phyloP scores from a whole-genome alignment of 2,797 vertebrate genomes.

The Myripristis murdjan region DNA sequence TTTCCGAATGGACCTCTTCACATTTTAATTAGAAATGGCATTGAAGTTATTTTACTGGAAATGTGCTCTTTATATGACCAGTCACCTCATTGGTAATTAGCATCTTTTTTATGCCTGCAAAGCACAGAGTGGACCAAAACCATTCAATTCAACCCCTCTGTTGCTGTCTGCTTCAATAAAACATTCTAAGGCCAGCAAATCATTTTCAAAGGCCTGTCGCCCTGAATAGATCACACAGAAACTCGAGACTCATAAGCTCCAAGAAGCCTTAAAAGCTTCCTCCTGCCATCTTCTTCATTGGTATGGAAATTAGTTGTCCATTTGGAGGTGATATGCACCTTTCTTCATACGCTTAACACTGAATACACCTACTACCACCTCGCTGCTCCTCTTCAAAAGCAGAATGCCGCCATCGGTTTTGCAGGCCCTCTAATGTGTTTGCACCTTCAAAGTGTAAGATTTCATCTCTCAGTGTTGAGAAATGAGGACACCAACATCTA shows the following conservation, averaged over 20 bases:
- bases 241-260: not conserved
- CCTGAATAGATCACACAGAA: not conserved
- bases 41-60: not conserved
- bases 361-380: not conserved
- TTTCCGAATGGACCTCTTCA: not conserved
- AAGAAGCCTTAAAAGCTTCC: not conserved
- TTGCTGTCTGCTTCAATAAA: no score
- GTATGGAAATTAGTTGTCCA: slow-evolving; percentile 2
- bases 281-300: not conserved
- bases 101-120: not conserved
- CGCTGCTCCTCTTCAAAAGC: not conserved
- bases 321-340: not conserved
- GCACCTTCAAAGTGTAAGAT: not conserved
- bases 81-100: not conserved
- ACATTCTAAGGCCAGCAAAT: no score
- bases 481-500: no score
- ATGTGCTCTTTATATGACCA: not conserved
- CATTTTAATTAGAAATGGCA: not conserved
- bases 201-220: not conserved
- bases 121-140: no score
- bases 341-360: not conserved
- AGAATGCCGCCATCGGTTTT: not conserved
- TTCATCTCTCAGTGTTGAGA: not conserved
- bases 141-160: no score
- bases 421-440: not conserved